phyloP scores from a whole-genome alignment of 2,888 invertebrate species.

The Conchocele bisecta region DNA sequence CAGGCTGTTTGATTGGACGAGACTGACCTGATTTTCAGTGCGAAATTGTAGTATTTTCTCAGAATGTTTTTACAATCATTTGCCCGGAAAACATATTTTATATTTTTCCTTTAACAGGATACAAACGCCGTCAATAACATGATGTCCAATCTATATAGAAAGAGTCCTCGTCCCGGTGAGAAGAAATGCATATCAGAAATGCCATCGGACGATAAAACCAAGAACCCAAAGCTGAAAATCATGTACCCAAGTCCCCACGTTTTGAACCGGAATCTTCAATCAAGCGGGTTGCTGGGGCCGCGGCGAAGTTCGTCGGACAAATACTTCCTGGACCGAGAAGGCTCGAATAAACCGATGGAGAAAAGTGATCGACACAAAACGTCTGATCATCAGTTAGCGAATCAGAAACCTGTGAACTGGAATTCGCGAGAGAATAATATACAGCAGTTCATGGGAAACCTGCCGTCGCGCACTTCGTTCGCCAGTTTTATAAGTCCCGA shows the following conservation, averaged over 20 bases:
- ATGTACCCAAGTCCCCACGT: conserved; percentile 46
- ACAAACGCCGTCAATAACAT: conserved; percentile 76
- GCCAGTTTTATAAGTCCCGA: no score
- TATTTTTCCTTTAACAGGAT: conserved; percentile 62
- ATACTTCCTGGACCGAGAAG: conserved; percentile 53
- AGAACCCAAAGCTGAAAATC: conserved; percentile 17
- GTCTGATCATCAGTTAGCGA: neutral
- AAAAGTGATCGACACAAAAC: neutral
- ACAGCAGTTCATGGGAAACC: conserved; percentile 35
- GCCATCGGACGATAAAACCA: conserved; percentile 12
- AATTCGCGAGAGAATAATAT: conserved; percentile 41
- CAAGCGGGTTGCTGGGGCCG: neutral
- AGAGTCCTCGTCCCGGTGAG: conserved; percentile 31
- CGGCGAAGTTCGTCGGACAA: conserved; percentile 8
- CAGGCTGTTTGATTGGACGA: no score
- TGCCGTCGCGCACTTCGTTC: conserved; percentile 46
- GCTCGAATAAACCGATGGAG: conserved; percentile 10
- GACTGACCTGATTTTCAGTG: no score
- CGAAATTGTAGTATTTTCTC: no score
- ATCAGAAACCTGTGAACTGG: neutral
- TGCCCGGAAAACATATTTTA: neutral
- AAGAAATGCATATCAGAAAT: conserved; percentile 15
- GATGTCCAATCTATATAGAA: conserved; percentile 76
- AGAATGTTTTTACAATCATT: neutral
- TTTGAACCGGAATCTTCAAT: neutral